These are phyloP conservation scores for Cosmopolites sordidus DNA, from an alignment of 2,888 invertebrate species.

Conservation along the genomic window DNA sequence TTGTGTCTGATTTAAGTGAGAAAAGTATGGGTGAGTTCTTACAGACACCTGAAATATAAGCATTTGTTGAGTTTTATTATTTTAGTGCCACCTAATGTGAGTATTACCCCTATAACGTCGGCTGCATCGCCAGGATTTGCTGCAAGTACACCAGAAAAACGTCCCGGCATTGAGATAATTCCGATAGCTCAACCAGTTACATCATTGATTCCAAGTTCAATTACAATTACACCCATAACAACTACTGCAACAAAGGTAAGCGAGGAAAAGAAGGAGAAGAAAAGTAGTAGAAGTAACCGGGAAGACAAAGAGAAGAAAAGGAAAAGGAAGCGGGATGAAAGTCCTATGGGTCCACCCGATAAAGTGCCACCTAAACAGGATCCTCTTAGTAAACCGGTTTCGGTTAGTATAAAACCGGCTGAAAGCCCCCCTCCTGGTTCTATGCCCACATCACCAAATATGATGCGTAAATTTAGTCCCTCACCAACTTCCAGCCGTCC, in stretches of 20 bases:
- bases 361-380: constrained; percentile 66
- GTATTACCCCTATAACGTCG: constrained; percentile 56
- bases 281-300: constrained; percentile 32
- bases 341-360: constrained; percentile 78
- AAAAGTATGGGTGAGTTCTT: constrained; percentile 47
- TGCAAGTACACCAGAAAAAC: constrained; percentile 52
- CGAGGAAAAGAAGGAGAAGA: constrained; percentile 41
- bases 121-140: constrained; percentile 44
- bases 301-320: constrained; percentile 60
- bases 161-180: constrained; percentile 81
- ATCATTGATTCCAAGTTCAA: constrained; percentile 58
- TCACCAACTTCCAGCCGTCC: constrained; percentile 67
- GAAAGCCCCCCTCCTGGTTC: constrained; percentile 53
- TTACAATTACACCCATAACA: constrained; percentile 81
- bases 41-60: no score
- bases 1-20: constrained; percentile 48
- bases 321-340: constrained; percentile 73
- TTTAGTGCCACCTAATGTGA: constrained; percentile 56
- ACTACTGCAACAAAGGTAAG: constrained; percentile 5
- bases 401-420: constrained; percentile 67
- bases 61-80: background rate
- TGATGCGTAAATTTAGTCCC: constrained; percentile 65
- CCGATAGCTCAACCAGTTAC: constrained; percentile 55
- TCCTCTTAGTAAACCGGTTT: constrained; percentile 65
- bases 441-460: constrained; percentile 62